Percentiles rank a stretch among this genome's conserved stretches.
phyloP scores from a whole-genome alignment of 1,140 invertebrate genomes.

The Magallana gigas region DNA sequence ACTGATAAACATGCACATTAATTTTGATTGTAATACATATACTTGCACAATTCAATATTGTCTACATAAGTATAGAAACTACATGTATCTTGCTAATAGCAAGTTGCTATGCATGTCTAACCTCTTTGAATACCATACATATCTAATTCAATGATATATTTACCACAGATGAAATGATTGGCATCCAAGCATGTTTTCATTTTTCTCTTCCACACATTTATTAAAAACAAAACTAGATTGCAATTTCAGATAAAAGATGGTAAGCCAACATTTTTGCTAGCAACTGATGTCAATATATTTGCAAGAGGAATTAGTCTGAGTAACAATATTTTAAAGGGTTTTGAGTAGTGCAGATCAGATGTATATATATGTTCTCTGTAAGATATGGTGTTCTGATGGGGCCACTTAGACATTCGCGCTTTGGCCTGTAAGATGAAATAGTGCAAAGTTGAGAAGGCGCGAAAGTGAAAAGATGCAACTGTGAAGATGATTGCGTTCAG shows the following conservation, averaged over 20 bases:
- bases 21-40: background rate
- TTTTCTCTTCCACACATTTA: background rate
- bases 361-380: too few species aligned
- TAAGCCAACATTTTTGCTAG: background rate
- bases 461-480: too few species aligned
- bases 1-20: background rate
- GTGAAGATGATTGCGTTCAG: too few species aligned
- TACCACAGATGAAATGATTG: background rate
- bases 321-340: background rate
- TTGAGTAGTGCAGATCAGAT: too few species aligned
- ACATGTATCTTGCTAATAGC: background rate
- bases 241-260: background rate
- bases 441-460: too few species aligned
- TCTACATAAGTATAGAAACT: background rate
- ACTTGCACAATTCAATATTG: background rate
- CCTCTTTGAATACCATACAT: background rate
- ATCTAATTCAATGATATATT: background rate
- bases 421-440: too few species aligned
- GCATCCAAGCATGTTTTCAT: background rate
- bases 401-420: too few species aligned
- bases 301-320: background rate
- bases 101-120: background rate
- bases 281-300: background rate
- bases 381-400: too few species aligned
- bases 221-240: background rate